Evolutionary conservation across 1,140 invertebrate genomes (phyloP).

Genomic region (Drosophila micromelanica): DNA sequence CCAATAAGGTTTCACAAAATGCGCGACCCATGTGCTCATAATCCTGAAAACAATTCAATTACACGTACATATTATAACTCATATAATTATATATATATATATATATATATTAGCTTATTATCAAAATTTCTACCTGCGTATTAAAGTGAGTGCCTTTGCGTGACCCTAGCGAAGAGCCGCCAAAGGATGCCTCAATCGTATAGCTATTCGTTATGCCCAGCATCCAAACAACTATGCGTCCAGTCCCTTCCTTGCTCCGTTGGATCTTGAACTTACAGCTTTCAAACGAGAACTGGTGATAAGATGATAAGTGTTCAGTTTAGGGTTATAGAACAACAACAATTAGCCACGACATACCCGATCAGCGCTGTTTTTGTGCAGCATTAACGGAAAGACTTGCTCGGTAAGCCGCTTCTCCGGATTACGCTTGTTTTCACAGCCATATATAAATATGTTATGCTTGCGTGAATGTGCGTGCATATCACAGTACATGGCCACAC

Average conservation of each 20-base stretch:
- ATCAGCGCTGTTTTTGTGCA: constrained; percentile 96
- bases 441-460: constrained; percentile 98
- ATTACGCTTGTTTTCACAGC: constrained; percentile 94
- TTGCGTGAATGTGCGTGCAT: constrained; percentile 97
- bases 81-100: too few relatives aligned
- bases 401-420: constrained; percentile 92
- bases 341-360: too few relatives aligned
- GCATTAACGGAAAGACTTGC: constrained; percentile 96
- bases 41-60: constrained; percentile 55
- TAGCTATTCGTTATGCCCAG: constrained; percentile 97
- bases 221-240: constrained; percentile 96
- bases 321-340: too few relatives aligned
- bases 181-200: constrained; percentile 97
- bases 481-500: constrained; percentile 97
- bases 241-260: constrained; percentile 96
- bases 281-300: constrained; percentile 95
- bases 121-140: too few relatives aligned
- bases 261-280: constrained; percentile 97
- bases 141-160: constrained; percentile 94
- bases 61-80: too few relatives aligned
- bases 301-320: too few relatives aligned
- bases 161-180: constrained; percentile 92
- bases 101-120: too few relatives aligned
- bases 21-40: constrained; percentile 93
- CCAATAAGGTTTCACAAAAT: constrained; percentile 96